Evolutionary conservation across 2,797 vertebrate genomes (phyloP), one percentile per base, ranked within the genome.

Genomic region (Enteromius afrohamiltoni): DNA sequence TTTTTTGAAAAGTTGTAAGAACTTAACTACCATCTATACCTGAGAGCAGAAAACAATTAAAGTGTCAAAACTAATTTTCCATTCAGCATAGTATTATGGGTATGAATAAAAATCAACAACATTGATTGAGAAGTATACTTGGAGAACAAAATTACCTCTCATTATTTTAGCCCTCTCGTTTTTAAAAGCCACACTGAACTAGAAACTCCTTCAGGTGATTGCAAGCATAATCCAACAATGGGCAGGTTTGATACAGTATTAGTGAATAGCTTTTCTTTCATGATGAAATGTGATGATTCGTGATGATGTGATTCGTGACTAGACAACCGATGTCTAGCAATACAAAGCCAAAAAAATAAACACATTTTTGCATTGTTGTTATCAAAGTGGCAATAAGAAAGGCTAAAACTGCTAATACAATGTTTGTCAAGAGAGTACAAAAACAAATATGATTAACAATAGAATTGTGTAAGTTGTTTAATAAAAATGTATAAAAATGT

Each of bases 111-210:
- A 78, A 85, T 73, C 58, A 65, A 11, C n/a, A 42, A 17, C 47
- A 47, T 81, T 77, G 64, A 81, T 68, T 45, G 49, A 34, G 73
- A 85, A 76, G 17, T 85, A 37, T 76, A 77, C n/a, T 69, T 68
- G 49, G 40, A 42, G 40, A 80, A 80, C 68, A 2, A 60, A 80
- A 73, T 31, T 23, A n/a, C 34, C 51, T 69, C 4, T 51, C 14
- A 71, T 71, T 26, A 74, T 55, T 69, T 69, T 53, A 40, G n/a
- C 47, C 23, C 3, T 42, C 8, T 80, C 7, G 2, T 81, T 69
- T 70, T 70, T 31, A 55, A 75, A 75, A 23, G 49, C 73, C 19
- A 55, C 19, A 75, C 71, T 75, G 49, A 55, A 55, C 29, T 37
- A 55, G 29, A 51, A 74, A 37, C 29, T 55, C 49, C 49, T 53